A percentile compares a stretch with the other conserved stretches of the same genome.
phyloP scores from a whole-genome alignment of 2,113 vertebrate species.

The Saguinus imperator region DNA sequence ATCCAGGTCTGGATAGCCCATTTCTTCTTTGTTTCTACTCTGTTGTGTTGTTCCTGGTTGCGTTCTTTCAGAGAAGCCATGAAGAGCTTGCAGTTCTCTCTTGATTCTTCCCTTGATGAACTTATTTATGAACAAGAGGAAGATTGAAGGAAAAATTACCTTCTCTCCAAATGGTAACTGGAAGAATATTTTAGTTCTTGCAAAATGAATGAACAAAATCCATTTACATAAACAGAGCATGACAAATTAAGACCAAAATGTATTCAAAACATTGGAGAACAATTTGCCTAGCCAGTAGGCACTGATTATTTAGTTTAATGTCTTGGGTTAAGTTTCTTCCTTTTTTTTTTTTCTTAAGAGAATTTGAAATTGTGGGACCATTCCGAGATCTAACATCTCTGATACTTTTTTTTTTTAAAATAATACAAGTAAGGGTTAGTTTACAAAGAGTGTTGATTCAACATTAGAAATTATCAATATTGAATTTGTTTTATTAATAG shows the following conservation, averaged over 20 bases:
- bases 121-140: background rate
- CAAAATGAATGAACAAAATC: background rate
- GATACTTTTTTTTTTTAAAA: background rate
- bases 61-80: background rate
- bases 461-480: background rate
- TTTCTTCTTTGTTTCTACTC: background rate
- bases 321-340: background rate
- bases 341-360: background rate
- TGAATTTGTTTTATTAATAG: background rate
- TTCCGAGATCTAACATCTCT: background rate
- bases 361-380: background rate
- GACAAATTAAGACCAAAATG: background rate
- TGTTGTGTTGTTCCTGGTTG: background rate
- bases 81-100: background rate
- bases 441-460: background rate
- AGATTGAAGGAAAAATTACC: background rate
- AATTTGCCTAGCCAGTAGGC: background rate
- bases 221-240: background rate
- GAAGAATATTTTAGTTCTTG: slow-evolving; percentile 16
- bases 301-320: background rate
- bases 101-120: background rate
- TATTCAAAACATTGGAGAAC: background rate
- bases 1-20: background rate
- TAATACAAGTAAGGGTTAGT: background rate
- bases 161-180: background rate